Percentiles rank a stretch among this genome's conserved stretches.
Conservation (phyloP, 1,140 invertebrate species). For the Drosophila eugracilis region DNA sequence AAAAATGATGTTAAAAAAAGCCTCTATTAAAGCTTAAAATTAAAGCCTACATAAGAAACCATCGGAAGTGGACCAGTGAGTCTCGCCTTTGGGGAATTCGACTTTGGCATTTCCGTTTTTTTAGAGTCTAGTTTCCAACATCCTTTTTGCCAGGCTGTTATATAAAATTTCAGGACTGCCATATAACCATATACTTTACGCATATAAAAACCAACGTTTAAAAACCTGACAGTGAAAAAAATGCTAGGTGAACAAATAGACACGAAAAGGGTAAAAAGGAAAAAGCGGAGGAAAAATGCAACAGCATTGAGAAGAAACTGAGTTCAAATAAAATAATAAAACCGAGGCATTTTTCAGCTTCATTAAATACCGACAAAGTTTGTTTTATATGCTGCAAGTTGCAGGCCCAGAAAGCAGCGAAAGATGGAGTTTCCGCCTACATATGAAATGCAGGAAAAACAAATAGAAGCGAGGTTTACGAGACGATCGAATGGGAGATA, state of each 20-base stretch:
- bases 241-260: conserved; percentile 31
- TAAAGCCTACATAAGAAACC: neutral
- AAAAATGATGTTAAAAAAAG: neutral
- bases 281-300: conserved; percentile 32
- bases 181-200: conserved; percentile 3
- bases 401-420: conserved; percentile 35
- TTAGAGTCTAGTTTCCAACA: neutral
- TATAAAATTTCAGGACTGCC: conserved; percentile 1
- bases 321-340: conserved; percentile 70
- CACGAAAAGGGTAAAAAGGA: conserved; percentile 20
- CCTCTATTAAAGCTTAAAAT: neutral
- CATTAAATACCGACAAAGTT: conserved; percentile 75
- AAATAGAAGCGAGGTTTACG: neutral
- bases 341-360: conserved; percentile 72
- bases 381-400: conserved; percentile 66
- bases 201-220: conserved; percentile 39
- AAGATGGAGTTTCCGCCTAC: conserved; percentile 14
- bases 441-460: conserved; percentile 15
- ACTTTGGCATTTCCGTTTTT: neutral
- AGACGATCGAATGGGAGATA: conserved; percentile 5
- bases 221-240: conserved; percentile 38
- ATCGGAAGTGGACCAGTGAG: neutral
- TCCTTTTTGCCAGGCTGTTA: neutral
- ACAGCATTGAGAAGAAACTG: conserved; percentile 31
- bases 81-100: neutral